A percentile compares a stretch with the other conserved stretches of the same genome.
These are phyloP conservation scores for Mythimna pallens DNA, from an alignment of 2,888 invertebrate species.

Conservation along the genomic window DNA sequence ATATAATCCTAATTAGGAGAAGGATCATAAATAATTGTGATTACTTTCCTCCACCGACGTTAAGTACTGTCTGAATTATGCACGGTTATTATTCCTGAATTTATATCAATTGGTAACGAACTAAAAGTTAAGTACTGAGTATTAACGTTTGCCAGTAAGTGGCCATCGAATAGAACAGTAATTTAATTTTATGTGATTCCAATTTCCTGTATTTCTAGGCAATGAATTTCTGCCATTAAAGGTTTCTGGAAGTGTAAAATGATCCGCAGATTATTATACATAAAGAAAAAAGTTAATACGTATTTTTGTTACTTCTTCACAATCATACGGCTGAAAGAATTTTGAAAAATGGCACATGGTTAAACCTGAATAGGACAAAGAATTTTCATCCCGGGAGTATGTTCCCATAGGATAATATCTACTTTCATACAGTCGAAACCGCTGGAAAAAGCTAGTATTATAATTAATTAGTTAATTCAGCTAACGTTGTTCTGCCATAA, in stretches of 20 bases:
- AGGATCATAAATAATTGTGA: constrained; percentile 57
- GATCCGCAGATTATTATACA: neutral
- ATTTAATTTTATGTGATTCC: constrained; percentile 21
- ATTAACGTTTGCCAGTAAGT: constrained; percentile 26
- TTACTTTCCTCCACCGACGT: constrained; percentile 34
- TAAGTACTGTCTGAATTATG: constrained; percentile 45
- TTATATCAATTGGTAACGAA: constrained; percentile 58
- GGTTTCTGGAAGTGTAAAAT: neutral
- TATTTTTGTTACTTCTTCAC: too few species aligned
- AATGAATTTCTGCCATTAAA: neutral
- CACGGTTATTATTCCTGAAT: constrained; percentile 38
- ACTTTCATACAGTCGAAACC: too few species aligned
- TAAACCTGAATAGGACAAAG: too few species aligned
- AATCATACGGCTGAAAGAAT: neutral
- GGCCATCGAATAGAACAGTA: neutral
- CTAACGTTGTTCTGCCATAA: too few species aligned
- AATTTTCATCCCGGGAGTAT: too few species aligned
- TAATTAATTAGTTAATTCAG: too few species aligned
- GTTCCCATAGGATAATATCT: too few species aligned
- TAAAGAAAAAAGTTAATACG: too few species aligned
- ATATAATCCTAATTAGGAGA: constrained; percentile 51
- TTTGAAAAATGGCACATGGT: too few species aligned
- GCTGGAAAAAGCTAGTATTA: too few species aligned
- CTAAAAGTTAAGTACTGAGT: constrained; percentile 10
- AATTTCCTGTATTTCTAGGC: constrained; percentile 20